Evolutionary conservation across 1,140 invertebrate genomes (phyloP).

Genomic region (Caerostris extrusa): DNA sequence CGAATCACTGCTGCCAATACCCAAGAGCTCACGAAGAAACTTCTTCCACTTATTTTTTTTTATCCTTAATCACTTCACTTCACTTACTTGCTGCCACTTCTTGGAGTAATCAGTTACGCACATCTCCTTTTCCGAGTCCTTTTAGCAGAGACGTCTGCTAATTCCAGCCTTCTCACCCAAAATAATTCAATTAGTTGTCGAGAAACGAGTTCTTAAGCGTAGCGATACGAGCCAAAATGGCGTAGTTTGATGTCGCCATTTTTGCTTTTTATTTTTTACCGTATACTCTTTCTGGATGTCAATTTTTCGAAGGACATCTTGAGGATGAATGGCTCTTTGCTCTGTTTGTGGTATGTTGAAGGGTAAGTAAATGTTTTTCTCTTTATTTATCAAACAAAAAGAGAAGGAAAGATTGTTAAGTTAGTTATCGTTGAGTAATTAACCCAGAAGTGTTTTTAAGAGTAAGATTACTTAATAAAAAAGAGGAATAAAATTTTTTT

Average conservation of each 20-base stretch:
- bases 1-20: conserved; percentile 34
- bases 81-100: conserved; percentile 42
- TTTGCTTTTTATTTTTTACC: background rate
- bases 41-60: background rate
- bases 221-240: background rate
- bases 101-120: conserved; percentile 58
- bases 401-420: background rate
- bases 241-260: background rate
- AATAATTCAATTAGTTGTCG: conserved; percentile 64
- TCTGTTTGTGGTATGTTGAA: background rate
- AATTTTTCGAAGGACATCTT: background rate
- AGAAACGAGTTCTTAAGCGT: background rate
- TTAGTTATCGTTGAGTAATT: background rate
- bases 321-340: background rate
- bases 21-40: background rate
- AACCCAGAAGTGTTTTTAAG: background rate
- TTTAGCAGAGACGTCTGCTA: background rate
- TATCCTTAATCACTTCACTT: conserved; percentile 11
- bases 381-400: background rate
- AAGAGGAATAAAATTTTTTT: background rate
- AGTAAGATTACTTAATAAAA: background rate
- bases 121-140: background rate
- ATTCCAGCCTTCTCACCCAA: conserved; percentile 41
- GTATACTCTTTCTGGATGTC: background rate
- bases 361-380: background rate